phyloP scores from a whole-genome alignment of 53 echinoderm and acorn worm genomes.

The Echinarachnius parma region DNA sequence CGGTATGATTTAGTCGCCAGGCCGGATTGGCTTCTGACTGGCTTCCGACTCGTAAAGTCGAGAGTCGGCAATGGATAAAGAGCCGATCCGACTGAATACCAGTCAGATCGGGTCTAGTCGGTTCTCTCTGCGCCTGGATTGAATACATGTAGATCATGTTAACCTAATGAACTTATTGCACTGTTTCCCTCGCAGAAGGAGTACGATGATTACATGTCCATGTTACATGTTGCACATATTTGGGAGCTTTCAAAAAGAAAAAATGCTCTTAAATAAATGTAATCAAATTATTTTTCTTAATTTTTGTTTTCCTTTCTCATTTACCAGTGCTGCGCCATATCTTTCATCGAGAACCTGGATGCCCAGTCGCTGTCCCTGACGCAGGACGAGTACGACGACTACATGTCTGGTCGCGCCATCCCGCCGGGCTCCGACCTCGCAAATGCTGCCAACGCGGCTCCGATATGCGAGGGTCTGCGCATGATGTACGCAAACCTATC shows the following conservation, averaged over 20 bases:
- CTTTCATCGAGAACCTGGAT: constrained; percentile 94
- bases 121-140: too few species aligned
- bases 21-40: too few species aligned
- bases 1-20: too few species aligned
- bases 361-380: constrained; percentile 86
- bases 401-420: constrained; percentile 83
- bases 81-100: too few species aligned
- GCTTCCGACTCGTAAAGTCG: too few species aligned
- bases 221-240: background rate
- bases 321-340: constrained; percentile 90
- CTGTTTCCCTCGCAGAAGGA: constrained; percentile 82
- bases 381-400: constrained; percentile 88
- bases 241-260: background rate
- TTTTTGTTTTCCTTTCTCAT: background rate
- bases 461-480: constrained; percentile 85
- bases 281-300: background rate
- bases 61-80: too few species aligned
- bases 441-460: constrained; percentile 59
- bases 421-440: constrained; percentile 69
- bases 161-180: constrained; percentile 90
- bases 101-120: too few species aligned
- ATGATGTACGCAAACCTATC: constrained; percentile 95
- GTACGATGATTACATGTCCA: constrained; percentile 91
- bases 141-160: too few species aligned
- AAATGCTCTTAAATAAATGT: too few species aligned